A percentile compares a stretch with the other conserved stretches of the same genome.
These are phyloP conservation scores for Xenopus tropicalis DNA, from an alignment of 2,113 vertebrate genomes.

Conservation along the genomic window UCB_Xtro_10.0 CM004444.2:180459501-180460000, in stretches of 20 bases:
- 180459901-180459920: conserved; percentile 64
- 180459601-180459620: too few relatives aligned
- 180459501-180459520: too few relatives aligned
- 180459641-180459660: too few relatives aligned
- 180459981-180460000: neutral
- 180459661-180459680: too few relatives aligned
- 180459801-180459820: conserved; percentile 55
- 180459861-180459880: conserved; percentile 57
- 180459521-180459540: too few relatives aligned
- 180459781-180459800: conserved; percentile 59
- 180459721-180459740: too few relatives aligned
- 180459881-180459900: conserved; percentile 48
- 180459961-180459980: conserved; percentile 33
- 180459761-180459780: conserved; percentile 64
- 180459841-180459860: conserved; percentile 59
- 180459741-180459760: conserved; percentile 58
- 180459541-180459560: too few relatives aligned
- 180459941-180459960: conserved; percentile 56
- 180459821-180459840: conserved; percentile 54
- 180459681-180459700: too few relatives aligned
- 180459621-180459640: too few relatives aligned
- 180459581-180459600: too few relatives aligned
- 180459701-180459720: too few relatives aligned
- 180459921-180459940: conserved; percentile 60
- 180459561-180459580: too few relatives aligned